Base-by-base conservation (phyloP, 2,113 vertebrate genomes). In the Micronisus gabar region DNA sequence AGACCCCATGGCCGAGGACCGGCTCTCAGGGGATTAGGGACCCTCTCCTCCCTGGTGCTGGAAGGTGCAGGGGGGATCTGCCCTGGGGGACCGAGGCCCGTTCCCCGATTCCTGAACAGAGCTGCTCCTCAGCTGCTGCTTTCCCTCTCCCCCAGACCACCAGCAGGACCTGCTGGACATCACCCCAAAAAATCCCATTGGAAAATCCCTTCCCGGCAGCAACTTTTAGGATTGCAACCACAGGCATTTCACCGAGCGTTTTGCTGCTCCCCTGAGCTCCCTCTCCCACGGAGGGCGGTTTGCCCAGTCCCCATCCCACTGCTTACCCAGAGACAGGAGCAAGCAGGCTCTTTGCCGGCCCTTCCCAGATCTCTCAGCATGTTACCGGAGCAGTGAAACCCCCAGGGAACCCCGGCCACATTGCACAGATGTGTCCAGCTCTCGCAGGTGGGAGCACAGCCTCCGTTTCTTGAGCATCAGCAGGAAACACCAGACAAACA, bases 351-450 rank as follows among this genome's bases (percentile, higher is more conserved):
- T 7, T 41, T 7, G 14, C 68, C 36, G 26, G 21, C 11, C 63
- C 36, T 81, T 73, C 84, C 81, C 81, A 55, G 53, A 43, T 30
- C 79, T 58, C 68, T n/a, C 84, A 34, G 19, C 45, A 2, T 15
- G 0, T 70, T 16, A 2, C 14, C 3, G 0, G 47, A 76, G 90
- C 73, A 43, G 18, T 0, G 21, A 63, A 62, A 38, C 3, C 70
- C 34, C 52, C 6, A 1, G 6, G 16, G 23, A 27, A 19, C 1
- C 48, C 12, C 1, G 3, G 58, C 21, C 43, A 29, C 2, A 0
- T n/a, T 11, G 43, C 50, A 26, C 20, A 9, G 38, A 21, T 2
- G 0, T 22, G 19, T 9, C 53, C 1, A 0, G 7, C 12, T 15
- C 68, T 38, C 2, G 1, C 13, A 10, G 80, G 48, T n/a, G 55